phyloP scores from a whole-genome alignment of 1,140 invertebrate species.

The Drosophila tristis region DNA sequence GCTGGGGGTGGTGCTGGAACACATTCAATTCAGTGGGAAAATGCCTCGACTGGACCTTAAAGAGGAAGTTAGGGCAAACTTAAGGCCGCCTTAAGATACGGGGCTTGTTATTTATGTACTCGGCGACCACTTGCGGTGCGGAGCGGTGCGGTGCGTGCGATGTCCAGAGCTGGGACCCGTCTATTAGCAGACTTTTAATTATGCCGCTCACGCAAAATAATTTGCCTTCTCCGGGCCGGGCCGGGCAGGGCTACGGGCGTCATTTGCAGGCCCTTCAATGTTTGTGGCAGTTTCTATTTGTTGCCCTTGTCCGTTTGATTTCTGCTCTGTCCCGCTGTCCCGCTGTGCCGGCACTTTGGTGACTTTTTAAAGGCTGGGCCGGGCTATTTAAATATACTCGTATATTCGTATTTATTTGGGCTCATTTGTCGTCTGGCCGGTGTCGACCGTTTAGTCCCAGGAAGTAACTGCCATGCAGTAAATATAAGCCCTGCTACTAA shows the following conservation, averaged over 20 bases:
- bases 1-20: conserved; percentile 7
- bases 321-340: background rate
- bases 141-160: background rate
- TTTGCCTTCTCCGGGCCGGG: conserved; percentile 21
- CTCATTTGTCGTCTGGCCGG: conserved; percentile 23
- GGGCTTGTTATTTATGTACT: conserved; percentile 12
- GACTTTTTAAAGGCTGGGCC: background rate
- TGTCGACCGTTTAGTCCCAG: conserved; percentile 23
- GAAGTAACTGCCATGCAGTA: conserved; percentile 22
- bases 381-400: conserved; percentile 52
- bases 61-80: background rate
- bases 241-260: background rate
- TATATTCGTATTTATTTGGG: conserved; percentile 41
- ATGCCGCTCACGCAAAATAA: conserved; percentile 47
- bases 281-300: conserved; percentile 17
- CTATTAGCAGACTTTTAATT: conserved; percentile 56
- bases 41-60: background rate
- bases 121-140: background rate
- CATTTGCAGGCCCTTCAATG: conserved; percentile 24
- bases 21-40: conserved; percentile 45
- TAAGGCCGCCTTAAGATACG: background rate
- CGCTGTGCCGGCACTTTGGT: background rate
- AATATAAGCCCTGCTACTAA: conserved; percentile 48
- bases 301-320: conserved; percentile 15
- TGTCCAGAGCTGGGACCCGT: background rate